Percentiles rank a stretch among this genome's conserved stretches.
Evolutionary conservation across 2,797 vertebrate genomes (phyloP).

Genomic region (Oreochromis grahami): DNA sequence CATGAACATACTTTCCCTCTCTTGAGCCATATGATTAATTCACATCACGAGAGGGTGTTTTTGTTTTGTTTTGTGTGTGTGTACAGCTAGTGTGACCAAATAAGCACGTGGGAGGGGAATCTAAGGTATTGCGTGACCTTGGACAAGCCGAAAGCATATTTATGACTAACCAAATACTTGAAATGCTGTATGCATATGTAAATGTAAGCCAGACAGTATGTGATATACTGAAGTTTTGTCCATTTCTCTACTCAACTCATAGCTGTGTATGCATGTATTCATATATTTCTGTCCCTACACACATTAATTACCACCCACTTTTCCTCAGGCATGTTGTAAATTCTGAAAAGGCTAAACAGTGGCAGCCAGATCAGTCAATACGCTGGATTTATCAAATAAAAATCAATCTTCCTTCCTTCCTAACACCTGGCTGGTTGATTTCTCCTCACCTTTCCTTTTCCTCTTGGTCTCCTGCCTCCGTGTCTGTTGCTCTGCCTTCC

Average conservation of each 20-base stretch:
- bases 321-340: background rate
- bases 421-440: background rate
- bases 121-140: slow-evolving; percentile 8
- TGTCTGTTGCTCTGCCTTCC: background rate
- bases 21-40: slow-evolving; percentile 42
- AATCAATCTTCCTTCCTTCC: background rate
- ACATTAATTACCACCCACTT: background rate
- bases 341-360: background rate
- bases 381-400: background rate
- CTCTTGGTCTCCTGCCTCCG: background rate
- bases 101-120: background rate
- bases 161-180: background rate
- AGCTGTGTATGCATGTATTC: background rate
- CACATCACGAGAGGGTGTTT: slow-evolving; percentile 23
- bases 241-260: background rate
- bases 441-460: background rate
- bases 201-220: background rate
- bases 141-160: background rate
- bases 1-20: slow-evolving; percentile 30
- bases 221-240: background rate
- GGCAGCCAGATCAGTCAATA: background rate
- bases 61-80: background rate
- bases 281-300: background rate
- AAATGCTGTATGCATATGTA: background rate
- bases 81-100: slow-evolving; percentile 15